Conservation (phyloP, 2,113 vertebrate species). For the Otocyon megalotis region DNA sequence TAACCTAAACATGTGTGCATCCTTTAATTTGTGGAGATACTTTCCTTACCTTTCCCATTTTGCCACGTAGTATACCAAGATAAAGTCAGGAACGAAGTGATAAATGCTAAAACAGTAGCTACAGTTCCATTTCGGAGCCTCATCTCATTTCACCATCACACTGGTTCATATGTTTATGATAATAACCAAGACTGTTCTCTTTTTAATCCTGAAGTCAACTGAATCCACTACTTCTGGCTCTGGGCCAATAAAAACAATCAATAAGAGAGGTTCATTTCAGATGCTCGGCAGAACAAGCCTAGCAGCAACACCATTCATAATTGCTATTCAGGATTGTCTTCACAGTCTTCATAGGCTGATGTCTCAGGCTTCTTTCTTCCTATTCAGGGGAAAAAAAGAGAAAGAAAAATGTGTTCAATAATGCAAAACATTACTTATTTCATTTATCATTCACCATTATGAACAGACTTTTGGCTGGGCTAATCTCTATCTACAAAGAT, state of each 20-base stretch:
- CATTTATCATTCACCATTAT: background rate
- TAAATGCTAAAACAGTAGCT: conserved; percentile 96
- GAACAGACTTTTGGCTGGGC: background rate
- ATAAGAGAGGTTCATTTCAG: conserved; percentile 72
- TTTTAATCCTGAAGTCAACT: conserved; percentile 68
- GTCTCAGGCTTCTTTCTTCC: conserved; percentile 70
- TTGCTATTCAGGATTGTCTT: conserved; percentile 8
- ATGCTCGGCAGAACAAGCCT: conserved; percentile 53
- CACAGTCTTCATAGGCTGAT: conserved; percentile 46
- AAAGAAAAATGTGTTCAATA: conserved; percentile 63
- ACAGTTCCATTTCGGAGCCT: conserved; percentile 99
- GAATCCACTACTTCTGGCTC: conserved; percentile 73
- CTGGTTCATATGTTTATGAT: conserved; percentile 80
- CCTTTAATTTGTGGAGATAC: background rate
- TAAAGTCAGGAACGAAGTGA: conserved; percentile 98
- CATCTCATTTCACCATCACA: conserved; percentile 99
- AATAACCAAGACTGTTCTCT: conserved; percentile 68
- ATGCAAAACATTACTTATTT: background rate
- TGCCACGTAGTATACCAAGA: conserved; percentile 99
- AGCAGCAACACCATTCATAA: conserved; percentile 57
- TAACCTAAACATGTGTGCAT: background rate
- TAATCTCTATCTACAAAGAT: background rate
- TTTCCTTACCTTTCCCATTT: conserved; percentile 97
- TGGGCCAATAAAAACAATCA: background rate
- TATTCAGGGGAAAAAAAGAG: conserved; percentile 70